Evolutionary conservation across 2,888 invertebrate genomes (phyloP).

Genomic region (Plagodis dolabraria): DNA sequence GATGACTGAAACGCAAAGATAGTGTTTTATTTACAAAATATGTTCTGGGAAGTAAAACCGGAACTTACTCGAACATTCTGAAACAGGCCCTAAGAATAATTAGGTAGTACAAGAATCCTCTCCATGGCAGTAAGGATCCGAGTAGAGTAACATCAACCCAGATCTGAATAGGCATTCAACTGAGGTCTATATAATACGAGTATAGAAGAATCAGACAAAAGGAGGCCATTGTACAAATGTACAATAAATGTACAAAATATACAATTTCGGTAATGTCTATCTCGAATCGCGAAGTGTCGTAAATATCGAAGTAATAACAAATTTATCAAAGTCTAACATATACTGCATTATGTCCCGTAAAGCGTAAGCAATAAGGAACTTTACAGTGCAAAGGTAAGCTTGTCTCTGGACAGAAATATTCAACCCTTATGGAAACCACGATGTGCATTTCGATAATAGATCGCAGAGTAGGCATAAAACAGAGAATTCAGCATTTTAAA

Average conservation of each 20-base stretch:
- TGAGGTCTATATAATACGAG: neutral
- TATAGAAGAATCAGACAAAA: slow-evolving; percentile 29
- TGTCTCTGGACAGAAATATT: slow-evolving; percentile 57
- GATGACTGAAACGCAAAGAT: no score
- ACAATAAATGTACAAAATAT: slow-evolving; percentile 40
- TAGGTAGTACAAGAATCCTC: no score
- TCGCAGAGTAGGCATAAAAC: slow-evolving; percentile 42
- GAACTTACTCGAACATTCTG: no score
- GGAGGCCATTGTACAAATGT: slow-evolving; percentile 39
- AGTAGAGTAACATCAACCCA: no score
- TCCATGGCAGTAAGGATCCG: no score
- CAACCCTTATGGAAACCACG: slow-evolving; percentile 78
- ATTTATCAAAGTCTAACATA: neutral
- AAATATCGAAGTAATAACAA: slow-evolving; percentile 55
- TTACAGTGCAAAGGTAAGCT: slow-evolving; percentile 22
- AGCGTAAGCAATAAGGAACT: slow-evolving; percentile 1
- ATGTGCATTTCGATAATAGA: slow-evolving; percentile 81
- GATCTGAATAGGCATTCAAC: no score
- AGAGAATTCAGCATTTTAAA: neutral
- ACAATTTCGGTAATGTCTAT: slow-evolving; percentile 71
- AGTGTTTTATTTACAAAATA: no score
- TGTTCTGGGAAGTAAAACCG: no score
- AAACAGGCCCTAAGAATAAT: no score
- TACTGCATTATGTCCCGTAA: slow-evolving; percentile 35
- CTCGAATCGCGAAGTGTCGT: slow-evolving; percentile 51